Base-by-base conservation (phyloP, 2,113 vertebrate genomes). In the Brachionichthys hirsutus region DNA sequence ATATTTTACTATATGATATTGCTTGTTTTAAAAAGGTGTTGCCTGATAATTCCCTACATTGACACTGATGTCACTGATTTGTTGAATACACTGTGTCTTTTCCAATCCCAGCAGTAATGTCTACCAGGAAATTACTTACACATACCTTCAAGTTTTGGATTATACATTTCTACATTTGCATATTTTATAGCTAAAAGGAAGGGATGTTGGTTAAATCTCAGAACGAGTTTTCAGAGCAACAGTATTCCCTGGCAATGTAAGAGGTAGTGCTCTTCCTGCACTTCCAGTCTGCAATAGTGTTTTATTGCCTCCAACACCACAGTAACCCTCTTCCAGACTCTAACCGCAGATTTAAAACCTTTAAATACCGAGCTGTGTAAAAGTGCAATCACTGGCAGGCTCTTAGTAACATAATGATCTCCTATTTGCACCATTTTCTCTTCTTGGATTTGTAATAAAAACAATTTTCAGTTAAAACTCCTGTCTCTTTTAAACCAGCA, bases 271-370 rank as follows among this genome's bases (percentile, higher is more conserved):
- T 87, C 87, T 83, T n/a, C n/a, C n/a, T 85, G 71, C 83, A 78
- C 77, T 85, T 89, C 86, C 83, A 91, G 77, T 85, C 86, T 81
- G 70, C 75, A 84, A 59, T 73, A 71, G 77, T 77, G 72, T 88
- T 91, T 92, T 90, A 91, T 88, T 85, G 80, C 82, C 77, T 74
- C 75, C 87, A 90, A 90, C 88, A 60, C 75, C 57, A 67, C 85
- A 71, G 77, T 87, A 81, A 90, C 80, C 73, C 76, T 84, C 85
- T 85, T 89, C 83, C 70, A 78, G 82, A 88, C 85, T 86, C 76
- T 60, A 74, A 69, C 44, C 62, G 54, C 79, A 87, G 87, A 91
- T 90, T 91, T 90, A 91, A 77, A 74, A 76, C 72, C 60, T 78
- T 76, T 52, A 48, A 80, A 80, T 30, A 9, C 48, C 12, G 16